Conservation (phyloP, 92 coral and sea anemone genomes). For the Actinostola sp. region DNA sequence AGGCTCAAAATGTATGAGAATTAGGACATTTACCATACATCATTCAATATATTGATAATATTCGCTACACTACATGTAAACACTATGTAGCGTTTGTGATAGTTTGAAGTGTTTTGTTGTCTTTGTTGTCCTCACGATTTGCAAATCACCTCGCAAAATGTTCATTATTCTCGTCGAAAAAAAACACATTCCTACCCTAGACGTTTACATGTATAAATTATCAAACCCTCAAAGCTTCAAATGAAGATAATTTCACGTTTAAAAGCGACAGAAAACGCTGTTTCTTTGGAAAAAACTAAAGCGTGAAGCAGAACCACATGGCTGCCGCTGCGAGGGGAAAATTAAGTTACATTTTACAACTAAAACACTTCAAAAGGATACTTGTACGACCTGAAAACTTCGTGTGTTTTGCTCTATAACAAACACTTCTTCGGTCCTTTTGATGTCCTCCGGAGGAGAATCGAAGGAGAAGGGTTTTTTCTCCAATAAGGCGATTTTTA, state of each 20-base stretch:
- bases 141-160: too few relatives aligned
- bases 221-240: not conserved
- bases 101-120: too few relatives aligned
- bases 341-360: not conserved
- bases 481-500: conserved; percentile 81
- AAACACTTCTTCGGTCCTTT: conserved; percentile 81
- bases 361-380: conserved; percentile 66
- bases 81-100: too few relatives aligned
- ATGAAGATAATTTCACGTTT: not conserved
- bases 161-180: too few relatives aligned
- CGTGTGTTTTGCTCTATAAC: conserved; percentile 84
- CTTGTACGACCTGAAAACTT: conserved; percentile 90
- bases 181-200: not conserved
- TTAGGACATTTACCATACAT: too few relatives aligned
- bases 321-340: conserved; percentile 19
- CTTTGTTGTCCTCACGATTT: too few relatives aligned
- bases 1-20: too few relatives aligned
- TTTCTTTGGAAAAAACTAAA: not conserved
- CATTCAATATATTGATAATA: too few relatives aligned
- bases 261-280: not conserved
- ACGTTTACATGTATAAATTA: not conserved
- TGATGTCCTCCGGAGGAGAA: conserved; percentile 74
- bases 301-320: conserved; percentile 7
- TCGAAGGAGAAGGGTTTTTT: conserved; percentile 65
- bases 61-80: too few relatives aligned